These are phyloP conservation scores for Nomada fabriciana DNA, from an alignment of 2,888 invertebrate species.

Conservation along the genomic window DNA sequence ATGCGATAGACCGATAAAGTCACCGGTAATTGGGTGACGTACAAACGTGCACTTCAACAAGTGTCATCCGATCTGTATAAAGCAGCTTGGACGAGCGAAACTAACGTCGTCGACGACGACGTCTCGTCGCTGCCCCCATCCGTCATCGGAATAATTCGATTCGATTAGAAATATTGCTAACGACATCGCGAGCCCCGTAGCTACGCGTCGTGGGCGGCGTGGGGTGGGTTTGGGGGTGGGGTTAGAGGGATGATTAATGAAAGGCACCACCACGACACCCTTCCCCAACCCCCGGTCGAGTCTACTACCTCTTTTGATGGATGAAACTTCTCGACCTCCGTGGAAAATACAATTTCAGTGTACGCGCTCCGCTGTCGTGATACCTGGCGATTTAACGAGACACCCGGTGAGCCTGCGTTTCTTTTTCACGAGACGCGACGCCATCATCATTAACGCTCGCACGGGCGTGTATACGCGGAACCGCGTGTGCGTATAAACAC, in stretches of 20 bases:
- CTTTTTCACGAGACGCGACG: constrained; percentile 34
- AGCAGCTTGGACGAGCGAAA: constrained; percentile 16
- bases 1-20: constrained; percentile 61
- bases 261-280: constrained; percentile 24
- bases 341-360: constrained; percentile 57
- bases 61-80: constrained; percentile 50
- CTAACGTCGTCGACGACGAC: constrained; percentile 30
- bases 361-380: constrained; percentile 45
- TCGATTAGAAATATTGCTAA: constrained; percentile 69
- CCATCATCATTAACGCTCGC: constrained; percentile 58
- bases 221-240: too few species aligned
- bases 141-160: constrained; percentile 68
- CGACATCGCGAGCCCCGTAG: constrained; percentile 42
- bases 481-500: constrained; percentile 27
- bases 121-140: constrained; percentile 45
- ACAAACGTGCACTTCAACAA: constrained; percentile 59
- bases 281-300: neutral
- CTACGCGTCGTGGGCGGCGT: constrained; percentile 1
- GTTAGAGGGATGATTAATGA: constrained; percentile 64
- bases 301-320: constrained; percentile 47
- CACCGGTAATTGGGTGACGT: constrained; percentile 58
- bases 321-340: constrained; percentile 59
- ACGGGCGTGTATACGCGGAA: constrained; percentile 39
- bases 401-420: constrained; percentile 52
- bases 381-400: constrained; percentile 64